Conservation (phyloP, 2,113 vertebrate genomes). For the Petroica traversi region DNA sequence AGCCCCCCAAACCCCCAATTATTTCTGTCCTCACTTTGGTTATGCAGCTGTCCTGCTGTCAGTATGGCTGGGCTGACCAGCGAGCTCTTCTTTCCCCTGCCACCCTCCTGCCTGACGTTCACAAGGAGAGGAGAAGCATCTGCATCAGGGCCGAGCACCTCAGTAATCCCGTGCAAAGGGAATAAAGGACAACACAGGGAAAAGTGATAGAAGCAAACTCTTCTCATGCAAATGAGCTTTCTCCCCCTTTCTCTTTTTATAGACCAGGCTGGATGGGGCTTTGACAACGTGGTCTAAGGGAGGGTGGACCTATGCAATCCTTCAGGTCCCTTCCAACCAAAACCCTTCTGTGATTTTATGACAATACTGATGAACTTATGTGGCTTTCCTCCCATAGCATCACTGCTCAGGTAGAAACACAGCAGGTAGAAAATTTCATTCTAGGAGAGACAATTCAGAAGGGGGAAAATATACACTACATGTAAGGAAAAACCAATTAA, state of each 20-base stretch:
- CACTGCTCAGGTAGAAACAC: fast-evolving
- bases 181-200: neutral
- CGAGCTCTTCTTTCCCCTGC: neutral
- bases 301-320: neutral
- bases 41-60: neutral
- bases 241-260: neutral
- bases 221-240: neutral
- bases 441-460: neutral
- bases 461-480: neutral
- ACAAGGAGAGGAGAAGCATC: neutral
- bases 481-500: neutral
- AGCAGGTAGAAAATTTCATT: neutral
- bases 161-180: fast-evolving
- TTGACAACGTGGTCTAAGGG: neutral
- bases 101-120: neutral
- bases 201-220: neutral
- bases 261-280: neutral
- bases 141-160: neutral
- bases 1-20: neutral
- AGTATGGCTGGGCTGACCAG: neutral
- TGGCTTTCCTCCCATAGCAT: neutral
- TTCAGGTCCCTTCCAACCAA: neutral
- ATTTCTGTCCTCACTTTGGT: neutral
- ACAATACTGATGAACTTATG: neutral
- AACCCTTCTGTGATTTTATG: neutral